A percentile compares a stretch with the other conserved stretches of the same genome.
Evolutionary conservation across 2,113 vertebrate genomes (phyloP).

Genomic region (Grammomys dolichurus): DNA sequence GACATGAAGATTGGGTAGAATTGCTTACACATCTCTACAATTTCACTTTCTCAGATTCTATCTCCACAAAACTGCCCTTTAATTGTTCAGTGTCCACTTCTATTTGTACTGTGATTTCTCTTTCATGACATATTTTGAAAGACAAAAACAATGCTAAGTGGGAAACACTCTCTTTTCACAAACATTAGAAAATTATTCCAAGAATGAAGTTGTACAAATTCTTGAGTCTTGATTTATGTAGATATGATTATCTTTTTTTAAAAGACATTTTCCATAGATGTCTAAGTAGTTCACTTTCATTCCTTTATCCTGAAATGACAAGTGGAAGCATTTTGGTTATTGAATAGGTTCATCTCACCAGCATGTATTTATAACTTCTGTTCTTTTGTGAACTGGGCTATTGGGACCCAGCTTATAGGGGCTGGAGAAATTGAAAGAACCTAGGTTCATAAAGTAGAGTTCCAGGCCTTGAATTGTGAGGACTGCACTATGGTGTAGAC

Average conservation of each 20-base stretch:
- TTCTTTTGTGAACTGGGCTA: constrained; percentile 42
- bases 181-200: constrained; percentile 25
- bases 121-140: constrained; percentile 40
- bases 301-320: background rate
- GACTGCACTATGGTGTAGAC: background rate
- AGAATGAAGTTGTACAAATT: constrained; percentile 25
- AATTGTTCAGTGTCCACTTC: background rate
- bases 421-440: background rate
- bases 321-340: background rate
- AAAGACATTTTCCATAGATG: background rate
- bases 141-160: background rate
- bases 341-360: background rate
- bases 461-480: background rate
- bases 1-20: background rate
- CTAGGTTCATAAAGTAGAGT: background rate
- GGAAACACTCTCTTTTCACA: background rate
- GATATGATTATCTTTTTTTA: background rate
- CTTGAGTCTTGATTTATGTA: constrained; percentile 13
- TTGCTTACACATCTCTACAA: background rate
- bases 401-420: background rate
- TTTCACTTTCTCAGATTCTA: constrained; percentile 43
- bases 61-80: background rate
- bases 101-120: constrained; percentile 4
- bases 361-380: constrained; percentile 35
- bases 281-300: constrained; percentile 33